Conservation (phyloP, 35 echinoderm and acorn worm genomes). For the Hemicentrotus pulcherrimus region DNA sequence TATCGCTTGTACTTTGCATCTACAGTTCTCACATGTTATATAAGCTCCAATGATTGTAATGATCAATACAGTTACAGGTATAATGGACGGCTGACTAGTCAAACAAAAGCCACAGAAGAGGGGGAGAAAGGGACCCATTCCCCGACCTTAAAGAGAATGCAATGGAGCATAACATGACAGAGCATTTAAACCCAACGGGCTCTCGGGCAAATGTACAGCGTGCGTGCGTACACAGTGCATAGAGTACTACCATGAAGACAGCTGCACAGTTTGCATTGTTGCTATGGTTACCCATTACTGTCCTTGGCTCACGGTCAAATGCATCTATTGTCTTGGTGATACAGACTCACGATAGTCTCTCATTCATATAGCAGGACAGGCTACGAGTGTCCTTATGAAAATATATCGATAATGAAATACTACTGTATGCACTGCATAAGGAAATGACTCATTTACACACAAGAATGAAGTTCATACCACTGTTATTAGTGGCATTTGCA, state of each 20-base stretch:
- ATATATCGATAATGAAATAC: too few species aligned
- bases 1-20: background rate
- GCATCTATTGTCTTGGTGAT: background rate
- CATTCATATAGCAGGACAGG: background rate
- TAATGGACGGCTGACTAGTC: background rate
- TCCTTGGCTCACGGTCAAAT: background rate
- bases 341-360: background rate
- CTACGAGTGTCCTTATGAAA: background rate
- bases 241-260: background rate
- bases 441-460: too few species aligned
- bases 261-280: background rate
- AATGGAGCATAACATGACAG: background rate
- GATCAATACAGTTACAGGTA: background rate
- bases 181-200: background rate
- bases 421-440: too few species aligned
- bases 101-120: background rate
- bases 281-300: background rate
- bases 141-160: background rate
- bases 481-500: too few species aligned
- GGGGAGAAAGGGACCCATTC: background rate
- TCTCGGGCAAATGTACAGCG: background rate
- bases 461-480: too few species aligned
- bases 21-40: background rate
- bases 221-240: background rate
- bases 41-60: background rate